Evolutionary conservation across 2,888 invertebrate genomes (phyloP), one percentile per base, ranked within the genome.

Genomic region (Catotricha subobsoleta): DNA sequence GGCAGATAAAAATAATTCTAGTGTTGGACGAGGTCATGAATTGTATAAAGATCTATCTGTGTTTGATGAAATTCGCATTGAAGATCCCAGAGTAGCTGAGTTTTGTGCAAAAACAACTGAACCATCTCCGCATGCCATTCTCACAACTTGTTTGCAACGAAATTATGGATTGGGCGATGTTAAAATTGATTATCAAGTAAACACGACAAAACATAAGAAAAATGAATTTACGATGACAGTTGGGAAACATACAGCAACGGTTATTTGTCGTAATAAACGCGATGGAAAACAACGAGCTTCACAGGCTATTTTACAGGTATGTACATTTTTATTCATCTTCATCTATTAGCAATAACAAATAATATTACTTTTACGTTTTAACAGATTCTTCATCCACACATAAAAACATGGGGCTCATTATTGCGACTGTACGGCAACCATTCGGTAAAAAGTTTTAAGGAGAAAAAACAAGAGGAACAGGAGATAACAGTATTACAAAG

Each of bases 31-130:
- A 13, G 19, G 21, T 57, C 66, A 66, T 49, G 55, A 59, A 16
- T 56, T 64, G 38, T 60, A 64, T 47, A 60, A 60, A 31, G 71
- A 72, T 56, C 29, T 41, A 13, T 41, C 40, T 9, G 87, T 87
- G 55, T 91, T 91, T 59, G 94, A 97, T 66, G 81, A 84, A 60
- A 84, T 97, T 49, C 76, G 79, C 49, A 84, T 97, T 42, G 84
- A 84, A 56, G 95, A 97, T 69, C 90, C 92, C 0, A 73, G 95
- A 48, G 86, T 97, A 21, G 76, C 83, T 34, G 92, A 94, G 62
- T 81, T 95, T 61, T 95, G 94, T 64, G 80, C 82, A n/a, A 90
- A 90, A 59, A 87, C 92, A 0, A 91, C 92, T 37, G 94, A 95
- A 64, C 91, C 91, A 0, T 80, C 86, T 9, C 97, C 97, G 1